Percentiles rank a stretch among this genome's conserved stretches.
These are phyloP conservation scores for Colaptes auratus DNA, from an alignment of 2,113 vertebrate genomes.

Conservation along the genomic window DNA sequence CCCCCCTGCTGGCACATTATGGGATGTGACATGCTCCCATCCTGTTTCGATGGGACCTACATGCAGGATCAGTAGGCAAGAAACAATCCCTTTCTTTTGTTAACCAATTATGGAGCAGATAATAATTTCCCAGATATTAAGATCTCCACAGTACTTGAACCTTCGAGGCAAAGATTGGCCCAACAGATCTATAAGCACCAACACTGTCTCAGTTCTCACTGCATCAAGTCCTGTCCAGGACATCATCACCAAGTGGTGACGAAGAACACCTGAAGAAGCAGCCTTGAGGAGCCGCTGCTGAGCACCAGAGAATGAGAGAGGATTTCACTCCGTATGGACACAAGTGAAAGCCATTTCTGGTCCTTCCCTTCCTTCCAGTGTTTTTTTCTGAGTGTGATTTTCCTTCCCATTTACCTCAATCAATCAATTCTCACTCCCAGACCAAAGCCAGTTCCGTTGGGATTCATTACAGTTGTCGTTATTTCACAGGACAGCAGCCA, in stretches of 20 bases:
- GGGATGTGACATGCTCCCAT: too few relatives aligned
- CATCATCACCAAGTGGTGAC: neutral
- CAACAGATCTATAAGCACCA: neutral
- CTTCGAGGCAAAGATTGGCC: neutral
- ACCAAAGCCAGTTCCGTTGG: neutral
- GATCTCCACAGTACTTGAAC: neutral
- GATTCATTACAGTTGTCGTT: slow-evolving; percentile 12
- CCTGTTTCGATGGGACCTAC: neutral
- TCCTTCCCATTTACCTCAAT: slow-evolving; percentile 34
- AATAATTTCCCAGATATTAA: neutral
- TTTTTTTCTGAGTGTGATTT: neutral
- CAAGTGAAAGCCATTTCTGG: neutral
- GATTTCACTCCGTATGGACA: neutral
- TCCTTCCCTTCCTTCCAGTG: neutral
- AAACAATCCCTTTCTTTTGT: neutral
- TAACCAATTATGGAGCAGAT: neutral
- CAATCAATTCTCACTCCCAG: slow-evolving; percentile 26
- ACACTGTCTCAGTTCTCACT: fast-evolving
- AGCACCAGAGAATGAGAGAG: neutral
- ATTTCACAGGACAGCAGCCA: slow-evolving; percentile 36
- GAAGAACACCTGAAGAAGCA: neutral
- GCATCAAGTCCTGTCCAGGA: neutral
- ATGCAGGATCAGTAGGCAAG: neutral
- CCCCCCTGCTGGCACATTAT: too few relatives aligned
- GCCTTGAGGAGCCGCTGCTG: neutral